Percentiles rank a stretch among this genome's conserved stretches.
These are phyloP conservation scores for Anastrepha ludens DNA, from an alignment of 1,140 invertebrate species.

Conservation along the genomic window DNA sequence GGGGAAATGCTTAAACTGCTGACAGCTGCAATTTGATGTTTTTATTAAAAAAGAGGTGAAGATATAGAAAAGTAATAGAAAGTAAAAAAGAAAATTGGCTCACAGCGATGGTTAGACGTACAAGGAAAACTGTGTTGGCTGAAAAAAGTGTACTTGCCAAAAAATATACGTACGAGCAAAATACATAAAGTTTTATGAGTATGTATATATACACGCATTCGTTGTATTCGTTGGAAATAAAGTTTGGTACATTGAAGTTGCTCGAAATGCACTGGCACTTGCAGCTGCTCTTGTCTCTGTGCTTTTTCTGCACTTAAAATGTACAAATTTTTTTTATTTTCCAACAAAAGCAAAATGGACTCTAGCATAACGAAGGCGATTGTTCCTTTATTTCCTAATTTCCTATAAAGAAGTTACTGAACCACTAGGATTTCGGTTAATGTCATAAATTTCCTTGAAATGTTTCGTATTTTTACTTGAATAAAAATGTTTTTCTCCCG, in stretches of 20 bases:
- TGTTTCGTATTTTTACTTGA: background rate
- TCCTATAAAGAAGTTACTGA: background rate
- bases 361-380: background rate
- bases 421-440: background rate
- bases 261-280: too few species aligned
- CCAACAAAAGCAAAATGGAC: background rate
- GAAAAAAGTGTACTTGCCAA: too few species aligned
- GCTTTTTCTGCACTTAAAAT: too few species aligned
- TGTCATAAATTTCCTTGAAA: background rate
- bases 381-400: background rate
- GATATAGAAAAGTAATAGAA: conserved; percentile 22
- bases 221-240: too few species aligned
- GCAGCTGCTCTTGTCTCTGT: too few species aligned
- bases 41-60: background rate
- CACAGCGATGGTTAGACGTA: background rate
- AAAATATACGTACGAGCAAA: too few species aligned
- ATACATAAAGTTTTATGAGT: too few species aligned
- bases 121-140: too few species aligned
- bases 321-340: background rate
- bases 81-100: conserved; percentile 1
- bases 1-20: conserved; percentile 22
- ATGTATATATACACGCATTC: too few species aligned
- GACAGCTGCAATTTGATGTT: conserved; percentile 17
- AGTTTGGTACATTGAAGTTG: too few species aligned
- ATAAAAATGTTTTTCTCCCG: background rate